phyloP scores from a whole-genome alignment of 2,113 vertebrate species.

The Ancistrus triradiatus region DNA sequence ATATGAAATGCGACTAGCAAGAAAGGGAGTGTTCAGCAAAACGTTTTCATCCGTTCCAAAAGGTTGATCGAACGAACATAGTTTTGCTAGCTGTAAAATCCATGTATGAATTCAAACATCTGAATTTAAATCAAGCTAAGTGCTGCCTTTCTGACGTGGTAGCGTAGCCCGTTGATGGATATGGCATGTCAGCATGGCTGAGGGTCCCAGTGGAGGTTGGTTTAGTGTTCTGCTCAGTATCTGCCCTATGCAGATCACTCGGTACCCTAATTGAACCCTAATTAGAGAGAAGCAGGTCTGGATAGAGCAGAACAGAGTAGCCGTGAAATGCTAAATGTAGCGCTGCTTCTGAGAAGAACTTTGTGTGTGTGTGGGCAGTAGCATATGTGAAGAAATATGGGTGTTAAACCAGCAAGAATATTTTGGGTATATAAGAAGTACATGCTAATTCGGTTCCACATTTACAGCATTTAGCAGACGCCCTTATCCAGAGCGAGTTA shows the following conservation, averaged over 20 bases:
- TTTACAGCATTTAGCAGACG: too few relatives aligned
- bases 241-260: slow-evolving; percentile 34
- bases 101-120: neutral
- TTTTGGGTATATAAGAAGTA: too few relatives aligned
- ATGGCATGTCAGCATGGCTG: slow-evolving; percentile 32
- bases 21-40: too few relatives aligned
- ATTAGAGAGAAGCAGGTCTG: slow-evolving; percentile 31
- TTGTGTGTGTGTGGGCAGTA: too few relatives aligned
- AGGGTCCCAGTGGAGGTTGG: slow-evolving; percentile 25
- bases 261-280: slow-evolving; percentile 42
- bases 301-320: slow-evolving; percentile 1
- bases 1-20: neutral
- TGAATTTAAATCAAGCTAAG: neutral
- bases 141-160: neutral
- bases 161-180: slow-evolving; percentile 38
- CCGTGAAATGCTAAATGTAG: slow-evolving; percentile 39
- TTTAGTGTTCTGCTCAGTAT: slow-evolving; percentile 35
- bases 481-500: too few relatives aligned
- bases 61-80: too few relatives aligned
- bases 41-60: too few relatives aligned
- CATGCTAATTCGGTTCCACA: too few relatives aligned
- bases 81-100: too few relatives aligned
- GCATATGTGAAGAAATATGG: too few relatives aligned
- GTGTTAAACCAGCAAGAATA: too few relatives aligned
- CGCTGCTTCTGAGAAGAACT: slow-evolving; percentile 4